Conservation (phyloP, 2,797 vertebrate species). For the Notolabrus celidotus region DNA sequence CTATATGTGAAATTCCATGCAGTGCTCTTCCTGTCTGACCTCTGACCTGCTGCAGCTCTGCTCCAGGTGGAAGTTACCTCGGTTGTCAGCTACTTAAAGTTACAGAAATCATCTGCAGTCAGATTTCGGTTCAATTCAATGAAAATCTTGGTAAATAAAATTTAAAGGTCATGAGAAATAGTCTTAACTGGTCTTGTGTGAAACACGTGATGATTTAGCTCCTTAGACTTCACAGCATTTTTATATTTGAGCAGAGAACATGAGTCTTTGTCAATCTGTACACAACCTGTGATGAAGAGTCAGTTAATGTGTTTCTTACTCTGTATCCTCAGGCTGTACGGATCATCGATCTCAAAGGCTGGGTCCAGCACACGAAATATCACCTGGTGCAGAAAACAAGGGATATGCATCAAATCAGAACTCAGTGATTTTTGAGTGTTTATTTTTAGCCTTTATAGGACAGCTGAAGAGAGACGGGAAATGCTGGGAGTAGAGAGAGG, state of each 20-base stretch:
- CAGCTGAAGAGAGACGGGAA: no score
- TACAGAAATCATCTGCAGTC: not conserved
- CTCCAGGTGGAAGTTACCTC: constrained; percentile 20
- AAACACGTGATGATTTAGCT: no score
- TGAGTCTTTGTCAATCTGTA: no score
- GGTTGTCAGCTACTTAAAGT: not conserved
- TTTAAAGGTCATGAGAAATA: no score
- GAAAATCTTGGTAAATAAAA: no score
- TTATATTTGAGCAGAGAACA: no score
- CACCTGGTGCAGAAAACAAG: constrained; percentile 62
- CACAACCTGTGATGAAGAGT: no score
- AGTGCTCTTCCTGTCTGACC: constrained; percentile 31
- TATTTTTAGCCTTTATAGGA: no score
- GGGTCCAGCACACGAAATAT: constrained; percentile 85
- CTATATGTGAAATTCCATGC: constrained; percentile 74
- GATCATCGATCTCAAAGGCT: constrained; percentile 81
- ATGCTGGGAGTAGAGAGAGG: no score
- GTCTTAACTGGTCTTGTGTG: no score
- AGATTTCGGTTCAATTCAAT: no score
- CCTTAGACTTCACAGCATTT: no score
- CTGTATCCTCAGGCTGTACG: constrained; percentile 83
- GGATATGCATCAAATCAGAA: not conserved
- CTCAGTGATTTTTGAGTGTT: not conserved
- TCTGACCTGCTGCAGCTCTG: constrained; percentile 21
- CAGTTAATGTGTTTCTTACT: constrained; percentile 63